Conservation (phyloP, 2,888 invertebrate species). For the Xestia c-nigrum region DNA sequence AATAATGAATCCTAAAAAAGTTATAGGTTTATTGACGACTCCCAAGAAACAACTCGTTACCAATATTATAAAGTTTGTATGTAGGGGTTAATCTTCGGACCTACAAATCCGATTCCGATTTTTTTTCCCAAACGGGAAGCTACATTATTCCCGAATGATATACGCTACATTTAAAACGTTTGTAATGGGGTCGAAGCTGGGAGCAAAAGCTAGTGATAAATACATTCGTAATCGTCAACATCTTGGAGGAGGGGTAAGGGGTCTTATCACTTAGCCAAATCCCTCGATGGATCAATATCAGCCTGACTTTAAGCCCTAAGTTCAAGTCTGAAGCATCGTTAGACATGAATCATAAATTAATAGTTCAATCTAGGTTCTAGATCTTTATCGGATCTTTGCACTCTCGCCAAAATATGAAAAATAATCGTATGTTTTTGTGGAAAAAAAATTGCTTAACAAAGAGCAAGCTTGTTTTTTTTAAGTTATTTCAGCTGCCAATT, state of each 20-base stretch:
- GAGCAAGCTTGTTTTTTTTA: not conserved
- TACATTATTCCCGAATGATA: too few species aligned
- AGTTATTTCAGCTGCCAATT: not conserved
- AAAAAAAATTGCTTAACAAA: not conserved
- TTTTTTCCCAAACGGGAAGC: too few species aligned
- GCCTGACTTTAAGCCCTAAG: not conserved
- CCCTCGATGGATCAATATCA: constrained; percentile 11
- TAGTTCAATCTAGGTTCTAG: constrained; percentile 28
- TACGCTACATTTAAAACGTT: too few species aligned
- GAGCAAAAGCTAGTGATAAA: too few species aligned
- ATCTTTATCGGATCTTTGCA: constrained; percentile 44
- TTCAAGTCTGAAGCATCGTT: constrained; percentile 25
- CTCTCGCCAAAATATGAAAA: constrained; percentile 4
- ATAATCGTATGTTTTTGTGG: not conserved
- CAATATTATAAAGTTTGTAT: too few species aligned
- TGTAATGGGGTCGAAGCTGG: too few species aligned
- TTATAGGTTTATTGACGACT: not conserved
- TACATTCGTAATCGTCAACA: not conserved
- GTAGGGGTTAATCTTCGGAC: too few species aligned
- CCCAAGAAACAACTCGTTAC: not conserved
- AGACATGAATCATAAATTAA: constrained; percentile 30
- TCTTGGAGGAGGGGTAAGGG: too few species aligned
- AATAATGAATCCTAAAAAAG: not conserved
- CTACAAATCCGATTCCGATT: too few species aligned
- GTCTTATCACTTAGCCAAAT: constrained; percentile 25